phyloP scores from a whole-genome alignment of 2,113 vertebrate genomes.

The Pteropus alecto region DNA sequence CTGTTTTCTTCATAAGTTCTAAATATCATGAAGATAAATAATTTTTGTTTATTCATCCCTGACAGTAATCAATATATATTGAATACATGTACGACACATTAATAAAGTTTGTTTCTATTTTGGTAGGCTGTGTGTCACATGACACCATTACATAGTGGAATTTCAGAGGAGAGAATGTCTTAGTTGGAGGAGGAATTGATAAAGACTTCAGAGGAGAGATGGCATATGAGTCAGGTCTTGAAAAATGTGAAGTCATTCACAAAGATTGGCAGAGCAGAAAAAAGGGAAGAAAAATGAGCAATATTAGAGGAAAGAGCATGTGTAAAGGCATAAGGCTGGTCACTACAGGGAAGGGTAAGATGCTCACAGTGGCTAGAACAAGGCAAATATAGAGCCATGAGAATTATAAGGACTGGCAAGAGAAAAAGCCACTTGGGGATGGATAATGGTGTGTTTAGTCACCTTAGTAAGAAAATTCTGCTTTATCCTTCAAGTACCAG shows the following conservation, averaged over 20 bases:
- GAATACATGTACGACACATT: background rate
- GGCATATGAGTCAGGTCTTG: background rate
- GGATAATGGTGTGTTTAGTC: background rate
- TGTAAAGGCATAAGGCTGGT: background rate
- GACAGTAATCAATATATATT: background rate
- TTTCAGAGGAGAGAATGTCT: background rate
- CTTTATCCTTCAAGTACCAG: background rate
- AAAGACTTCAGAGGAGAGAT: background rate
- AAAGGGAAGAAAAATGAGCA: background rate
- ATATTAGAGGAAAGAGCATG: background rate
- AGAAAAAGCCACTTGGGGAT: background rate
- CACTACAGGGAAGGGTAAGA: background rate
- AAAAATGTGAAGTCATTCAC: background rate
- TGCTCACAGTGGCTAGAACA: background rate
- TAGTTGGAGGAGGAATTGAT: background rate
- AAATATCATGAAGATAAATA: background rate
- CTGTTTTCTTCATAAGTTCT: background rate
- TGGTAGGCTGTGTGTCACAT: background rate
- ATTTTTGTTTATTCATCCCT: background rate
- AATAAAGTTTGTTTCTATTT: background rate
- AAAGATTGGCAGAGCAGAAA: background rate
- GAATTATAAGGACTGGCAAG: background rate
- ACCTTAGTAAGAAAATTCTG: background rate
- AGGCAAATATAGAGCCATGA: background rate
- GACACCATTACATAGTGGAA: accelerated